Evolutionary conservation across 2,113 vertebrate species (phyloP).

Genomic region (Anarhynchus alexandrinus): DNA sequence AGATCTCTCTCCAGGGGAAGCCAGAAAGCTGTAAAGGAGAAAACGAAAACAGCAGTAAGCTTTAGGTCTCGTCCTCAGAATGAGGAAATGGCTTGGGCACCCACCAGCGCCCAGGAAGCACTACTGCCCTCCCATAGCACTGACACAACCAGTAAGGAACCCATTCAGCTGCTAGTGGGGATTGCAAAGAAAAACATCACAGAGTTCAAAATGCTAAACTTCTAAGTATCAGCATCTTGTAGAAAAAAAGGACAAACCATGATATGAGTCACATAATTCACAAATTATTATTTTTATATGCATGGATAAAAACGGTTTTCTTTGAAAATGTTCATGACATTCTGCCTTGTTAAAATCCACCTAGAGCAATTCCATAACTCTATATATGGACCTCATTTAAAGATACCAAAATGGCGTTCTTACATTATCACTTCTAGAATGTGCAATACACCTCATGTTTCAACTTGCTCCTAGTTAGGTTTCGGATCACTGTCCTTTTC

Average conservation of each 20-base stretch:
- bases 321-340: background rate
- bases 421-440: background rate
- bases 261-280: background rate
- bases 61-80: background rate
- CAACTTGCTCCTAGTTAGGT: conserved; percentile 68
- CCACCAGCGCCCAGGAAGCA: background rate
- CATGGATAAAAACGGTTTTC: background rate
- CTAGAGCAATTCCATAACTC: background rate
- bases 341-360: background rate
- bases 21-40: background rate
- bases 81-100: background rate
- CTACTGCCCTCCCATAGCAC: background rate
- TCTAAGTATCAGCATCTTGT: background rate
- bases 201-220: background rate
- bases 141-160: background rate
- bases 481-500: conserved; percentile 66
- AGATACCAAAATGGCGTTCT: background rate
- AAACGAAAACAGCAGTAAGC: background rate
- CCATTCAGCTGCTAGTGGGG: background rate
- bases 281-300: background rate
- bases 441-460: conserved; percentile 68
- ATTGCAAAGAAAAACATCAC: background rate
- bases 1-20: background rate
- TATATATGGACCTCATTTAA: background rate
- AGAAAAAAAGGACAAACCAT: background rate